phyloP scores from a whole-genome alignment of 2,113 vertebrate genomes.

The Bufo gargarizans region DNA sequence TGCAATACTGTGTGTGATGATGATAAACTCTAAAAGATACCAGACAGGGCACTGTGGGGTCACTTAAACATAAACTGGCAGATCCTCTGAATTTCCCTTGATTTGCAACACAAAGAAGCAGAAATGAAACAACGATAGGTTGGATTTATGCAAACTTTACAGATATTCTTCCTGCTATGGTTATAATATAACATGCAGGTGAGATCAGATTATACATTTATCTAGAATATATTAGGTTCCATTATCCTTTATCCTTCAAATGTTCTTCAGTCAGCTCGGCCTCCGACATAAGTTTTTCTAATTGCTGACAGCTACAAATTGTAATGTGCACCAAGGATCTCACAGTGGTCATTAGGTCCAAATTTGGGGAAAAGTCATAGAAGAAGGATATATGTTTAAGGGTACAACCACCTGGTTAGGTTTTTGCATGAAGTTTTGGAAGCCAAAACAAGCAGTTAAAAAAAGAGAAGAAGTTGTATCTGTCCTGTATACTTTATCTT shows the following conservation, averaged over 20 bases:
- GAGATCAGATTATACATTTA: not conserved
- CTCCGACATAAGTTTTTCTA: no score
- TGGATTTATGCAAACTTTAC: not conserved
- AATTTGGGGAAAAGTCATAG: no score
- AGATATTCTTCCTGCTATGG: not conserved
- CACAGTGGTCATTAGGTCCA: no score
- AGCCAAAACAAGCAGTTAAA: no score
- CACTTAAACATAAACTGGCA: not conserved
- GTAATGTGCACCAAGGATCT: no score
- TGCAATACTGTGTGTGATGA: not conserved
- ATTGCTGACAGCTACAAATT: no score
- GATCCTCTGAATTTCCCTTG: not conserved
- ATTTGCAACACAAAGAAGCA: not conserved
- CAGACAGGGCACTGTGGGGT: not conserved
- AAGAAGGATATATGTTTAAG: no score
- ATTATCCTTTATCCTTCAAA: not conserved
- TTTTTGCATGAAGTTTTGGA: no score
- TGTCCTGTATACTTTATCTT: no score
- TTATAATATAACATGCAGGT: not conserved
- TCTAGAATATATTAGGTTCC: not conserved
- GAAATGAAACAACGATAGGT: not conserved
- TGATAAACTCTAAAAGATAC: not conserved
- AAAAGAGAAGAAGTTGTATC: no score
- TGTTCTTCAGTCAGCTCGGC: no score
- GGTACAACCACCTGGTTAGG: no score